A percentile compares a stretch with the other conserved stretches of the same genome.
Evolutionary conservation across 1,140 invertebrate species (phyloP).

Genomic region (Zelostemma sp.): DNA sequence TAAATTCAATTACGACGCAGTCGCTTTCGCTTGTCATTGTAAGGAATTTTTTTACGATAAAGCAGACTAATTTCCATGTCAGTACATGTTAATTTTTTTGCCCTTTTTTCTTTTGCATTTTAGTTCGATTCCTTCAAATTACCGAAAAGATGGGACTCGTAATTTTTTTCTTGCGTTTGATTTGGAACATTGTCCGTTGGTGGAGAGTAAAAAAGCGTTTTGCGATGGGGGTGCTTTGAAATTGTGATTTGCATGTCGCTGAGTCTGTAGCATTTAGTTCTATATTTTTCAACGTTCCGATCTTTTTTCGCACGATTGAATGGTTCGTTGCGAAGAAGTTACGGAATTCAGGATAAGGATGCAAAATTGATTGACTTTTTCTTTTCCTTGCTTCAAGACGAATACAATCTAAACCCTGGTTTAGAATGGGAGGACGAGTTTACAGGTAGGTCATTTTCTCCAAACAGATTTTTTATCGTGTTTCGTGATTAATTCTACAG

Average conservation of each 20-base stretch:
- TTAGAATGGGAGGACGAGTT: constrained; percentile 99
- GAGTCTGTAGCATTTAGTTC: constrained; percentile 38
- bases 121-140: constrained; percentile 10
- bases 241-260: constrained; percentile 26
- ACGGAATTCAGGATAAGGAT: constrained; percentile 38
- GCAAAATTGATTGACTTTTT: constrained; percentile 75
- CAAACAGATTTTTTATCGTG: constrained; percentile 34
- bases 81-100: constrained; percentile 41
- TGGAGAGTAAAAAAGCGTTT: constrained; percentile 27
- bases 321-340: constrained; percentile 43
- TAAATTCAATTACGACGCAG: constrained; percentile 7
- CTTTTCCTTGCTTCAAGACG: constrained; percentile 90
- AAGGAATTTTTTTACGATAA: background rate
- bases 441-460: constrained; percentile 90
- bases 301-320: constrained; percentile 35
- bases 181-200: too few species aligned
- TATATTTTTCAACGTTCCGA: constrained; percentile 22
- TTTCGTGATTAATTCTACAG: constrained; percentile 16
- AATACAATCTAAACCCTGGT: constrained; percentile 98
- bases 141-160: too few species aligned
- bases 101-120: constrained; percentile 20
- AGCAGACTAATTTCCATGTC: constrained; percentile 40
- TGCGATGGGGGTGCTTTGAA: constrained; percentile 36
- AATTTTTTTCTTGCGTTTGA: too few species aligned
- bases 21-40: constrained; percentile 21